Evolutionary conservation across 2,797 vertebrate genomes (phyloP), one percentile per base, ranked within the genome.

Genomic region (Adrianichthys oophorus): DNA sequence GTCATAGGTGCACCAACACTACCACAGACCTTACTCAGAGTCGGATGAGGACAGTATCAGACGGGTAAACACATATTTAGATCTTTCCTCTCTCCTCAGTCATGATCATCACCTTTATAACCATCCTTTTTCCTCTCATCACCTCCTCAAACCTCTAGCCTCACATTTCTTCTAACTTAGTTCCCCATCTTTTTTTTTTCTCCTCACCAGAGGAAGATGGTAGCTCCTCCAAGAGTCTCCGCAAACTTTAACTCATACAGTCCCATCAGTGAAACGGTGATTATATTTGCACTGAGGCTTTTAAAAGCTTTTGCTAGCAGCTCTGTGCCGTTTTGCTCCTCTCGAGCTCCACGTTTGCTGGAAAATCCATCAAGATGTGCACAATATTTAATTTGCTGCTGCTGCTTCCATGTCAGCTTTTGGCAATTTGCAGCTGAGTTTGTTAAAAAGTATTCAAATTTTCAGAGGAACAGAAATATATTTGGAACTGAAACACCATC

Each of bases 41-140:
- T 97, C 95, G 14, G 97, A 98, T 7, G 97, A 98, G 56, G 97
- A 99, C 92, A 98, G 96, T 91, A 72, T 97, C 56, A 95, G 93
- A 91, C 89, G 94, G 96, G 98, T 99, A 96, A 95, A 86, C 82
- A 69, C 65, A 78, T 59, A 7, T 55, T 57, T 53, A 21, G 18
- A 59, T 41, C 0, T 41, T 51, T 41, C 62, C 68, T 23, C 32
- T 56, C 59, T 62, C 50, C 49, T 62, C 18, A 1, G 18, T 57
- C 57, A 37, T 51, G 45, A 51, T 62, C 68, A 44, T 46, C 46
- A 0, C n/a, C 55, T 59, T 49, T 51, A n/a, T 72, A 8, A 52
- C 51, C 58, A 48, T 65, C 19, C 5, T 24, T 37, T 29, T 32
- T 47, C 29, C 72, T 41, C 29, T 55, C 41, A 50, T 56, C 26